Percentiles rank a stretch among this genome's conserved stretches.
phyloP scores from a whole-genome alignment of 1,140 invertebrate genomes.

The Lepidurus apus region DNA sequence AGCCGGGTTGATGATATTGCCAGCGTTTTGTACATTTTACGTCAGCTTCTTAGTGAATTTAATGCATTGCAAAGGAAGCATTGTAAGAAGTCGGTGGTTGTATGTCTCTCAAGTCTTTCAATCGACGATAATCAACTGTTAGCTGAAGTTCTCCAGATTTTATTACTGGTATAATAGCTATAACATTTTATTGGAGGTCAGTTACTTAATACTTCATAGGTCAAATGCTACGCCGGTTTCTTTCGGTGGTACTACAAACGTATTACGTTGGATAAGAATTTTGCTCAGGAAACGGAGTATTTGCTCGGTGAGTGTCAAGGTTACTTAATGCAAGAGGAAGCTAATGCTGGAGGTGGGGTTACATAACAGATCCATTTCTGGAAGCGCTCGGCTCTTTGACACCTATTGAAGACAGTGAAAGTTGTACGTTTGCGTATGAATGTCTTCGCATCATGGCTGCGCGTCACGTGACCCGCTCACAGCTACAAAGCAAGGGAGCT shows the following conservation, averaged over 20 bases:
- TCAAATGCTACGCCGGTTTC: neutral
- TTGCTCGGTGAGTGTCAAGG: neutral
- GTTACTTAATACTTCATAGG: neutral
- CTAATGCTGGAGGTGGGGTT: neutral
- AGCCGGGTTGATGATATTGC: neutral
- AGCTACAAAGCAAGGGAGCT: neutral
- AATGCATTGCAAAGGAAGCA: neutral
- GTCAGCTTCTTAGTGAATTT: neutral
- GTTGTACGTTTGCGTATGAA: neutral
- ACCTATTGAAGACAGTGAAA: conserved; percentile 2
- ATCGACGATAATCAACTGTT: neutral
- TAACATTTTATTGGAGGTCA: neutral
- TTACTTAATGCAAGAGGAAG: neutral
- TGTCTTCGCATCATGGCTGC: neutral
- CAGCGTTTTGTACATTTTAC: neutral
- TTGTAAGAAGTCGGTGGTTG: neutral
- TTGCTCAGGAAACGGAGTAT: neutral
- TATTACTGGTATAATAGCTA: neutral
- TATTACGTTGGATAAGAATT: neutral
- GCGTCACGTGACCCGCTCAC: neutral
- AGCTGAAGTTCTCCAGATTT: neutral
- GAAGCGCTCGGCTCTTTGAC: neutral
- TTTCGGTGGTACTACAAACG: neutral
- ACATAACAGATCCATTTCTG: neutral
- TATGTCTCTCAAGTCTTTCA: neutral